Percentiles rank a stretch among this genome's conserved stretches.
phyloP scores from a whole-genome alignment of 2,888 invertebrate genomes.

The Mythimna albipuncta region DNA sequence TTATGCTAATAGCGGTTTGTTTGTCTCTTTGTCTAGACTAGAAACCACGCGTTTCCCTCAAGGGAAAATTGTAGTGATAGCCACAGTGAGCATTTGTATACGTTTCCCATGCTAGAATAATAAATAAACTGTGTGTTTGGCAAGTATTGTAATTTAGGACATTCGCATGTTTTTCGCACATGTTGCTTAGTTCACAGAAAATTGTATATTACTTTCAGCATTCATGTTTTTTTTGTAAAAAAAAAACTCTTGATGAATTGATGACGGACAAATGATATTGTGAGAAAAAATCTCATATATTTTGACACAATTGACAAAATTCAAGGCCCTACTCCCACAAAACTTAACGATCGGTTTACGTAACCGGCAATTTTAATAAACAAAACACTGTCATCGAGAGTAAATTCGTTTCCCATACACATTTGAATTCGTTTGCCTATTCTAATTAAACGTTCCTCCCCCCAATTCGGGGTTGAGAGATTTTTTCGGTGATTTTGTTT shows the following conservation, averaged over 20 bases:
- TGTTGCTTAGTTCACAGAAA: neutral
- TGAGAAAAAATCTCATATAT: neutral
- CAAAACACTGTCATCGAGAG: constrained; percentile 64
- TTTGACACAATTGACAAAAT: constrained; percentile 10
- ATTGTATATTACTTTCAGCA: neutral
- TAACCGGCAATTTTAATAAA: constrained; percentile 49
- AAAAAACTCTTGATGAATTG: neutral
- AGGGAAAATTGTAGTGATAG: constrained; percentile 36
- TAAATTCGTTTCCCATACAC: constrained; percentile 85
- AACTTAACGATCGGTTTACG: constrained; percentile 39
- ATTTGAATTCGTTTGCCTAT: constrained; percentile 81
- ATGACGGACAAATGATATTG: constrained; percentile 2
- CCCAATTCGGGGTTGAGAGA: constrained; percentile 73
- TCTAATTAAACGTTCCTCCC: constrained; percentile 84
- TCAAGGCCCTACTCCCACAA: constrained; percentile 4
- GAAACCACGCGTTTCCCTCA: constrained; percentile 44
- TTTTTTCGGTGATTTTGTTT: constrained; percentile 82
- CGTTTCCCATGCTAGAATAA: neutral
- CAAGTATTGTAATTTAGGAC: neutral
- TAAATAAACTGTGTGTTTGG: neutral
- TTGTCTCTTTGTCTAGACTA: constrained; percentile 57
- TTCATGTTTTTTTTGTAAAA: neutral
- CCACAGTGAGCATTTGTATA: constrained; percentile 21
- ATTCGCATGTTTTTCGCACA: constrained; percentile 23
- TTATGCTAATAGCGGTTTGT: constrained; percentile 64